Evolutionary conservation across 2,888 invertebrate species (phyloP).

Genomic region (Brachyptera putata): DNA sequence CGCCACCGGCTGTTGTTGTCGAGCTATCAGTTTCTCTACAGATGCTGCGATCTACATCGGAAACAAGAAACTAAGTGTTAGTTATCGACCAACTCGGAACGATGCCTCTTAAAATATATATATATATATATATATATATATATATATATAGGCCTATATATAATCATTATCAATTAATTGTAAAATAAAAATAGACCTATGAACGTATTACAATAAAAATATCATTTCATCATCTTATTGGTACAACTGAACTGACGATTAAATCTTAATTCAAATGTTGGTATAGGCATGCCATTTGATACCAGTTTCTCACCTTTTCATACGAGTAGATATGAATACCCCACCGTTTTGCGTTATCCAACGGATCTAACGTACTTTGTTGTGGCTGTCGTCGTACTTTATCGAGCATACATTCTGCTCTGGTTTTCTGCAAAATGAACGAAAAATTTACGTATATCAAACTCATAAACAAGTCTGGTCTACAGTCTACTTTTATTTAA

Average conservation of each 20-base stretch:
- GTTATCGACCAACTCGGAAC: background rate
- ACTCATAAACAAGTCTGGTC: too few species aligned
- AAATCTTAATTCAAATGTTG: too few species aligned
- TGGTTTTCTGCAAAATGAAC: conserved; percentile 48
- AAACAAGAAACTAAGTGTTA: background rate
- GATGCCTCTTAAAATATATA: too few species aligned
- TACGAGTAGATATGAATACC: conserved; percentile 53
- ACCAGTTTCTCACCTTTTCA: conserved; percentile 47
- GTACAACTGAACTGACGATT: too few species aligned
- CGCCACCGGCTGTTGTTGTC: background rate
- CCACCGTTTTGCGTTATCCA: conserved; percentile 52
- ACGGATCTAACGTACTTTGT: conserved; percentile 43
- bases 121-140: too few species aligned
- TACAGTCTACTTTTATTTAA: too few species aligned
- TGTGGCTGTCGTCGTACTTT: conserved; percentile 50
- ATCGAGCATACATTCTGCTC: conserved; percentile 79
- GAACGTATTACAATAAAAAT: background rate
- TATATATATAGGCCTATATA: too few species aligned
- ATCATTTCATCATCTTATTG: too few species aligned
- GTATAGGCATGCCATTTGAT: too few species aligned
- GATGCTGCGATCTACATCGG: background rate
- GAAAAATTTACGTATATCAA: too few species aligned
- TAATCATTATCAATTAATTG: conserved; percentile 17
- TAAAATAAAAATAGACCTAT: background rate
- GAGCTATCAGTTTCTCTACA: background rate